Evolutionary conservation across 1,140 invertebrate genomes (phyloP).

Genomic region (Diprion similis): DNA sequence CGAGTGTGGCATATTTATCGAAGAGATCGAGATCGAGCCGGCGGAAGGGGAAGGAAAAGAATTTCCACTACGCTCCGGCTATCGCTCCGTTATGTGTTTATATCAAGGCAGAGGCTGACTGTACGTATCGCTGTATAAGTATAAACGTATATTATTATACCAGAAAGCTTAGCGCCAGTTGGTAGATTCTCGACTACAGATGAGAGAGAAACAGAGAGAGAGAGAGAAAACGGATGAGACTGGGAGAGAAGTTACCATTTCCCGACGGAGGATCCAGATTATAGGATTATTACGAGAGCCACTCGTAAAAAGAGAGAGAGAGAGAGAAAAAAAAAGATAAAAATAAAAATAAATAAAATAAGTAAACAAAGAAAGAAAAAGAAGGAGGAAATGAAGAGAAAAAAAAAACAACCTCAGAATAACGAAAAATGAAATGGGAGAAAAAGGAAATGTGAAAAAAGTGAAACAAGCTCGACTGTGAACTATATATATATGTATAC

Average conservation of each 20-base stretch:
- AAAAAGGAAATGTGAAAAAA: no score
- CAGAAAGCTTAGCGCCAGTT: slow-evolving; percentile 4
- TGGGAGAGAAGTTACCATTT: slow-evolving; percentile 30
- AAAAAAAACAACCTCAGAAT: not conserved
- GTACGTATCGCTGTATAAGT: not conserved
- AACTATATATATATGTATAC: no score
- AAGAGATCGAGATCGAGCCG: no score
- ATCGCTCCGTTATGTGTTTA: slow-evolving; percentile 1
- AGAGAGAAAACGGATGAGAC: slow-evolving; percentile 12
- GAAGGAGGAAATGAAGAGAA: not conserved
- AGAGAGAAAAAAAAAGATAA: not conserved
- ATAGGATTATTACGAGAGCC: slow-evolving; percentile 45
- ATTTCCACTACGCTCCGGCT: not conserved
- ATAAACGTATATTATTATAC: not conserved
- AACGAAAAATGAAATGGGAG: not conserved
- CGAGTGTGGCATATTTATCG: no score
- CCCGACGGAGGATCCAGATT: slow-evolving; percentile 33
- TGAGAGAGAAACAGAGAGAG: slow-evolving; percentile 14
- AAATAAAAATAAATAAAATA: no score
- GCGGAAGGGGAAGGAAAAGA: not conserved
- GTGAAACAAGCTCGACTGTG: no score
- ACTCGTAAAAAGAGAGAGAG: slow-evolving; percentile 14
- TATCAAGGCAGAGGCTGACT: not conserved
- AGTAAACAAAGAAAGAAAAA: slow-evolving; percentile 30
- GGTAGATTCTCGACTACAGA: not conserved